phyloP scores from a whole-genome alignment of 2,797 vertebrate species.

The Neomorphus geoffroyi region DNA sequence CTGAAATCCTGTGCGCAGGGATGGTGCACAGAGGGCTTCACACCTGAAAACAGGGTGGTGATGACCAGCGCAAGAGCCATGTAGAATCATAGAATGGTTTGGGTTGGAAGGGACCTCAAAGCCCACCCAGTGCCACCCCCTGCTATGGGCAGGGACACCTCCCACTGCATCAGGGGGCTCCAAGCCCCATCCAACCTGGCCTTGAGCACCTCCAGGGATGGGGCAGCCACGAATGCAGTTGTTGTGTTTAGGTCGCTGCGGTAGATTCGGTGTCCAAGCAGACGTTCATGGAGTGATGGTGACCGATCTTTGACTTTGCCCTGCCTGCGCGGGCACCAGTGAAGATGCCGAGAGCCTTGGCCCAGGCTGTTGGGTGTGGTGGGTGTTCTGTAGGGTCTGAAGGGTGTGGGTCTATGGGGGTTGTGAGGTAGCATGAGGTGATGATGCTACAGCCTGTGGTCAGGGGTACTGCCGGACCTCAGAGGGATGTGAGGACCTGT shows the following conservation, averaged over 20 bases:
- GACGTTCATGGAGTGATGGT: fast-evolving
- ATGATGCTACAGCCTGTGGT: neutral
- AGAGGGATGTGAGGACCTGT: fast-evolving
- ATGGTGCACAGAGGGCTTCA: neutral
- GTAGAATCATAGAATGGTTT: no score
- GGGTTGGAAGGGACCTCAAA: no score
- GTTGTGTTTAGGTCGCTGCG: neutral
- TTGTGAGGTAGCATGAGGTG: neutral
- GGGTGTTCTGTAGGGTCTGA: neutral
- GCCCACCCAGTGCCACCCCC: no score
- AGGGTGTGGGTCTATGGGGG: neutral
- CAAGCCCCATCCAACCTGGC: no score
- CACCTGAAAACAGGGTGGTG: fast-evolving
- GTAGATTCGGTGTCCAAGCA: fast-evolving
- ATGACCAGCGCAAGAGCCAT: neutral
- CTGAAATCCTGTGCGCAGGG: fast-evolving
- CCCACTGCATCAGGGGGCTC: no score
- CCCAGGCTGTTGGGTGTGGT: fast-evolving
- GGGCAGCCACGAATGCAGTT: neutral
- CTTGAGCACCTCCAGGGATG: no score
- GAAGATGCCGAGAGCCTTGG: neutral
- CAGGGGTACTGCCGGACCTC: neutral
- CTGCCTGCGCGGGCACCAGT: fast-evolving
- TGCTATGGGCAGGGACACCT: no score
- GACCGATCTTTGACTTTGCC: neutral